Base-by-base conservation (phyloP, 2,888 invertebrate species). In the Lasioglossum malachurum region DNA sequence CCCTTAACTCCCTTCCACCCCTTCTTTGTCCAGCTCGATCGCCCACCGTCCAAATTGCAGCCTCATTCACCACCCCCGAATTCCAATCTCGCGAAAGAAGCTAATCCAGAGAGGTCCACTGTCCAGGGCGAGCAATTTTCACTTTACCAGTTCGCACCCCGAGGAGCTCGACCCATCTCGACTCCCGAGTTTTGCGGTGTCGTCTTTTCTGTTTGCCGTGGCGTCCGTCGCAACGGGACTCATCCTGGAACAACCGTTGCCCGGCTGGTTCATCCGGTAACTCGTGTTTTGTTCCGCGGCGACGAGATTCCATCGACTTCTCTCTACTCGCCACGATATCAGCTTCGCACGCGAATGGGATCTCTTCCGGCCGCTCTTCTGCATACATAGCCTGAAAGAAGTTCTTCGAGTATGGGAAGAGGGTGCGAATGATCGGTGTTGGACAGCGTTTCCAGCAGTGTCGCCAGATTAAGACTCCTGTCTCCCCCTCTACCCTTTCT, bases 231-330 rank as follows among this genome's bases (percentile, higher is more conserved):
- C 16, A 31, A 41, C 41, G 74, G 44, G 82, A 82, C 12, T 44
- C 73, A 41, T 38, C 82, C 53, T 23, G 27, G 16, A 73, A 53
- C 49, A 67, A 78, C 73, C 78, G 46, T 60, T 80, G 79, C 23
- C 79, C 7, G 35, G 14, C 41, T n/a, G 16, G 35, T 67, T 78
- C 73, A 69, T 69, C 69, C 69, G 69, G 69, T 57, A 71, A 81
- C 27, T 7, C 41, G 23, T n/a, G 79, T 75, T 72, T 83, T 57
- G 75, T 83, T 75, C 75, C 46, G 75, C 69, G 46, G 72, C 60
- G 73, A 49, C 38, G 74, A 57, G 64, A 74, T 79, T 77, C 75
- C 83, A 41, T 74, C 73, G 60, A 16, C 35, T 14, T 10, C 23
- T 23, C 23, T 23, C 73, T 57, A 44, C 60, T n/a, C 76, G 41